Evolutionary conservation across 2,113 vertebrate species (phyloP), one percentile per base, ranked within the genome.

Genomic region (Epinephelus lanceolatus): DNA sequence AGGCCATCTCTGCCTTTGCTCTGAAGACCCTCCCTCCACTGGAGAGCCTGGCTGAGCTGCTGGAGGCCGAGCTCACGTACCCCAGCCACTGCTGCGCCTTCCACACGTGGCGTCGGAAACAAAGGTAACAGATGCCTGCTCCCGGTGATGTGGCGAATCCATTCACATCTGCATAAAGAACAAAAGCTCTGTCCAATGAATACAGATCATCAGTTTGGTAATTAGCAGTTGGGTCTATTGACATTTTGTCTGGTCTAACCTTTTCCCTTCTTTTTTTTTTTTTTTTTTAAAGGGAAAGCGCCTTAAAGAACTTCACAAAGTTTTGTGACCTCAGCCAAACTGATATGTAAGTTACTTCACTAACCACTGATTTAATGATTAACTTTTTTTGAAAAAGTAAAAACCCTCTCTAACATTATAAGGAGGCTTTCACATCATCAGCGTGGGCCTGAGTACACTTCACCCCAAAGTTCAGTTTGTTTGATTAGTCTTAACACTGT

Each of bases 51-150:
- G 69, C 89, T 47, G 97, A 89, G 30, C 95, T 99, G 85, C 91
- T 95, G 86, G 95, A 96, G 70, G 97, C 97, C 7, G 93, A 96
- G 14, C 89, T 99, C 81, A 98, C 97, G 0, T 99, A 98, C 78
- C 95, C 97, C 27, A 98, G 97, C 90, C 97, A 99, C 94, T 99
- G 98, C 95, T 99, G 98, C 18, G 97, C 97, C 74, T 98, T 99
- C 89, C 92, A 92, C 88, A 95, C 95, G 10, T 93, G 95, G 94
- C 85, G 84, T 4, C 85, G 88, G 88, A 96, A 91, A 85, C 92
- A 94, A 78, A 94, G 92, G 94, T 95, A 89, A 30, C 67, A 0
- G 1, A 42, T 25, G 27, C 23, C 15, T 1, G 25, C 75, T 61
- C 47, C 27, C 56, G 27, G 70, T 23, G 12, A 72, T 71, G 40